Evolutionary conservation across 2,888 invertebrate species (phyloP), one percentile per base, ranked within the genome.

Genomic region (Cosmorhoe ocellata): DNA sequence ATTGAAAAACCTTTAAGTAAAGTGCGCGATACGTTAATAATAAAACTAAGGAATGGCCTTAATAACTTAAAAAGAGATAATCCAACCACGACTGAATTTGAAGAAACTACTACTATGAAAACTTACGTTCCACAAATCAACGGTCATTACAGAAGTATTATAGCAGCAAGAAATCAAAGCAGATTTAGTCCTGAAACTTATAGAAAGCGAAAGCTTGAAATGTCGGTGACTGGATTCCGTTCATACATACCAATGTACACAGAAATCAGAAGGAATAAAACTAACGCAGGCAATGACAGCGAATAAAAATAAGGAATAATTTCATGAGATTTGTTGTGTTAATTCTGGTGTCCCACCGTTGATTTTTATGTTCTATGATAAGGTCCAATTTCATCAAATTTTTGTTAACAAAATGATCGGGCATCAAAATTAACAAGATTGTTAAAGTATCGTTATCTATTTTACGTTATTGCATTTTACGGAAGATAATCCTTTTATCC

Each of bases 101-200:
- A 51, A 32, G 61, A 71, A 48, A 56, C 67, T 0, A 70, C 72
- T 4, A 71, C 68, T 28, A 56, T 59, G 18, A 69, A 70, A 52
- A 83, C 80, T 0, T 85, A 84, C 41, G 81, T 84, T 12, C 87
- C 86, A 2, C 86, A 82, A 66, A 80, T 83, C 39, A 90, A 89
- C 55, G 86, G 89, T 8, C 90, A 89, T 61, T 84, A 86, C 37
- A 76, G 87, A 65, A 83, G 74, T 55, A 64, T 79, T 9, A 3
- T 41, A n/a, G 38, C 42, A 8, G 66, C 63, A 53, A 74, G 66
- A 28, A 64, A 79, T 34, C 74, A 72, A 37, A 65, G 61, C 31
- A 69, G 72, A 45, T 66, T 67, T 22, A 77, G 70, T 55, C 63
- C 75, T 13, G 81, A 82, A 55, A 71, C 50, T 40, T 75, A 80